Conservation (phyloP, 2,797 vertebrate species). For the Mastacembelus armatus region DNA sequence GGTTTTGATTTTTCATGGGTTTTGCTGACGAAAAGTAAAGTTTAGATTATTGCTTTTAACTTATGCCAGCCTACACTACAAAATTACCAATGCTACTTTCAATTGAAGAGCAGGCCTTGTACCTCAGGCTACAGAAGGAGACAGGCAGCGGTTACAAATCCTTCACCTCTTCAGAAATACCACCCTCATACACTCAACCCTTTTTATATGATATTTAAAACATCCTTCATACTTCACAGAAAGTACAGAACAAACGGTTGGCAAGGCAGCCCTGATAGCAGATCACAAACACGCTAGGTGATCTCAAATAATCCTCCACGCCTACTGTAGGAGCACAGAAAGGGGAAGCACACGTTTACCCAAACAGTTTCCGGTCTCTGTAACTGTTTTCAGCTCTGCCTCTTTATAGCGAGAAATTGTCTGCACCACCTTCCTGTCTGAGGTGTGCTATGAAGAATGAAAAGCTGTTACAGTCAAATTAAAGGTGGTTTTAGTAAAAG, state of each 20-base stretch:
- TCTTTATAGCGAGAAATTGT: background rate
- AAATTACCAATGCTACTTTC: background rate
- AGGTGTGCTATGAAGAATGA: constrained; percentile 10
- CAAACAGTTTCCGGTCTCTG: constrained; percentile 76
- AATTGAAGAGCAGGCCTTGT: background rate
- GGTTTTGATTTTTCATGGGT: constrained; percentile 9
- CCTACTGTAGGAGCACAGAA: constrained; percentile 50
- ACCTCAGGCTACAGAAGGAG: background rate
- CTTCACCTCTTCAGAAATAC: no score
- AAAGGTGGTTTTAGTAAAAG: constrained; percentile 1
- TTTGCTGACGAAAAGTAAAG: constrained; percentile 1
- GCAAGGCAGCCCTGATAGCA: constrained; percentile 11
- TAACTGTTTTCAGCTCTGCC: constrained; percentile 43
- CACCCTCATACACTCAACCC: no score
- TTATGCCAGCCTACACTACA: background rate
- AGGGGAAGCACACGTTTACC: constrained; percentile 73
- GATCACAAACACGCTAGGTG: constrained; percentile 39
- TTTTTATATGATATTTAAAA: no score
- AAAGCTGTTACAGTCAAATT: background rate
- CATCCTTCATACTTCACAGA: constrained; percentile 24
- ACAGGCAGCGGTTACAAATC: background rate
- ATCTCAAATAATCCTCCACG: constrained; percentile 55
- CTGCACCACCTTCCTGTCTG: constrained; percentile 24
- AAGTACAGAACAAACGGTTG: constrained; percentile 22
- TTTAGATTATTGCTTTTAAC: background rate